Percentiles rank a stretch among this genome's conserved stretches.
phyloP scores from a whole-genome alignment of 2,797 vertebrate genomes.

The Sebastes wilsoni region DNA sequence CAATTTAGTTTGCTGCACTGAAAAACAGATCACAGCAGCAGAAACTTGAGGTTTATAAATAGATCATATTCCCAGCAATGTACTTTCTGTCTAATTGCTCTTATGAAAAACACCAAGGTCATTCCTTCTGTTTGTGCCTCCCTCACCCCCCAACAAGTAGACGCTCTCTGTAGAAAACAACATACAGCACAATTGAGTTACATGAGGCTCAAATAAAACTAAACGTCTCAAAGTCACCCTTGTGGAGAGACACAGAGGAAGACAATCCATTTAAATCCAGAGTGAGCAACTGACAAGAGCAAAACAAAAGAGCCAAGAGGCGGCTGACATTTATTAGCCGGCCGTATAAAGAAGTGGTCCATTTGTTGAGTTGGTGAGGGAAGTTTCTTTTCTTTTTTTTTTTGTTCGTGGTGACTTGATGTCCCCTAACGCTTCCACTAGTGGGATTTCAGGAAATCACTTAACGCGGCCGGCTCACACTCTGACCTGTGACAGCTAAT shows the following conservation, averaged over 20 bases:
- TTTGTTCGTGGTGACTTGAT: slow-evolving; percentile 1
- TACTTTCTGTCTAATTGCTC: slow-evolving; percentile 31
- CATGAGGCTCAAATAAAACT: slow-evolving; percentile 5
- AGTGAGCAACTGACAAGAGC: slow-evolving; percentile 36
- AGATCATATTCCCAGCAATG: slow-evolving; percentile 7
- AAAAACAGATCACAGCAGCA: neutral
- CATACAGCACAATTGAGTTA: slow-evolving; percentile 35
- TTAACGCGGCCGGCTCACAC: slow-evolving; percentile 55
- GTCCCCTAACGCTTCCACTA: slow-evolving; percentile 3
- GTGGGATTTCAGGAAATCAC: slow-evolving; percentile 71
- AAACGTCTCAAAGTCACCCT: slow-evolving; percentile 53
- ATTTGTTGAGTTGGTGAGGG: slow-evolving; percentile 11
- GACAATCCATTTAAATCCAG: slow-evolving; percentile 61
- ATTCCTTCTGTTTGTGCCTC: neutral
- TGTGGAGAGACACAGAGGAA: slow-evolving; percentile 14
- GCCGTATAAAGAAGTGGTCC: slow-evolving; percentile 8
- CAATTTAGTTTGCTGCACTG: too few species aligned
- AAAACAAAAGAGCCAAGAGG: slow-evolving; percentile 56
- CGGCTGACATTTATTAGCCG: slow-evolving; percentile 57
- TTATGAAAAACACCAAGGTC: slow-evolving; percentile 32
- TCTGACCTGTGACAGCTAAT: slow-evolving; percentile 78
- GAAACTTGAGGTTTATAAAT: slow-evolving; percentile 15
- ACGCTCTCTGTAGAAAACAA: neutral
- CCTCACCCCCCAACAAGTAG: neutral
- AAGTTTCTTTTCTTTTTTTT: neutral